Conservation (phyloP, 1,140 invertebrate species). For the Drosophila sp. region DNA sequence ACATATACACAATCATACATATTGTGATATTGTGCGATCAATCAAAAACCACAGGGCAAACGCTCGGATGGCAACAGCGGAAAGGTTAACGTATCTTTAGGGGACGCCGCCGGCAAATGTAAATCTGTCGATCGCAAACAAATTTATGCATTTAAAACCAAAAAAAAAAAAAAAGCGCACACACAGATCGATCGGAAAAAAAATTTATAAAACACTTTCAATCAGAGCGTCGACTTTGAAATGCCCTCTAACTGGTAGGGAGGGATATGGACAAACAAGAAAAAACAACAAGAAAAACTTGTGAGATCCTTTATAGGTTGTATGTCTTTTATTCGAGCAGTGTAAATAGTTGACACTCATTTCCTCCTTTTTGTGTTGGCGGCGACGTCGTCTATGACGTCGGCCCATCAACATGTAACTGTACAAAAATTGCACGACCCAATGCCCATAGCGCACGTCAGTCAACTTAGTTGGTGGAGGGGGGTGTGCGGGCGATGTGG, state of each 20-base stretch:
- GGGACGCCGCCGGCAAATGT: constrained; percentile 7
- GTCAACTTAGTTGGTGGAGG: background rate
- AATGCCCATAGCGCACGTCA: constrained; percentile 19
- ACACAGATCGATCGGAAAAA: background rate
- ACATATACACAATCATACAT: background rate
- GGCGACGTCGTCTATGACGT: constrained; percentile 3
- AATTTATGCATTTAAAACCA: constrained; percentile 10
- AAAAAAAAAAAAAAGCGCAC: background rate
- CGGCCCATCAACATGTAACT: constrained; percentile 18
- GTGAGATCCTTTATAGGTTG: too few species aligned
- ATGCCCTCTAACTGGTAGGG: background rate
- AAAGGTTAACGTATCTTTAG: constrained; percentile 12
- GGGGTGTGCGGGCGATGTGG: too few species aligned
- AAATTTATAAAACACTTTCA: background rate
- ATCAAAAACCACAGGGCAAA: background rate
- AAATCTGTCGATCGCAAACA: constrained; percentile 11
- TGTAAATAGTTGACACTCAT: constrained; percentile 12
- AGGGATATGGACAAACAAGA: background rate
- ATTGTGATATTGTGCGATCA: background rate
- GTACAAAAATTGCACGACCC: constrained; percentile 18
- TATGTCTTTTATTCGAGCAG: background rate
- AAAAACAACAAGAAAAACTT: background rate
- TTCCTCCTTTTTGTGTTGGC: constrained; percentile 4
- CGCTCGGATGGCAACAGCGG: constrained; percentile 1
- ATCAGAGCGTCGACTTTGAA: background rate